A percentile compares a stretch with the other conserved stretches of the same genome.
These are phyloP conservation scores for Exocentrus adspersus DNA, from an alignment of 2,888 invertebrate species.

Conservation along the genomic window DNA sequence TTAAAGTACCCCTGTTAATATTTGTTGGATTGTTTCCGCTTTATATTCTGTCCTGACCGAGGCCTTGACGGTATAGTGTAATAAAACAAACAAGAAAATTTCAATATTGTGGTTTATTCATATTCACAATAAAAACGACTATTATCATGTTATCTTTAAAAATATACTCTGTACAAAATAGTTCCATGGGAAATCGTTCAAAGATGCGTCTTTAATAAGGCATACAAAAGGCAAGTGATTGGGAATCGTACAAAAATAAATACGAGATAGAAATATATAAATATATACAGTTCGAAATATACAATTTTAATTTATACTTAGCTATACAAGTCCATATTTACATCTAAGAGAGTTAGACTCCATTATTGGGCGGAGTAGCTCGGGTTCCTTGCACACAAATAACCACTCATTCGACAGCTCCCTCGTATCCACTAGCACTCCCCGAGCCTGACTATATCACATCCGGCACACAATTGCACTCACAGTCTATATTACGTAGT, in stretches of 20 bases:
- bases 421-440: slow-evolving; percentile 39
- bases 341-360: slow-evolving; percentile 56
- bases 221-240: slow-evolving; percentile 40
- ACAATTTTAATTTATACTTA: slow-evolving; percentile 53
- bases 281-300: slow-evolving; percentile 55
- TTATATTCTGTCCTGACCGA: no score
- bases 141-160: slow-evolving; percentile 39
- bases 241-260: slow-evolving; percentile 54
- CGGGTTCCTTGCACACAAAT: slow-evolving; percentile 44
- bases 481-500: slow-evolving; percentile 58
- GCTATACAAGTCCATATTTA: slow-evolving; percentile 59
- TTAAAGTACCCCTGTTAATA: no score
- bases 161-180: slow-evolving; percentile 30
- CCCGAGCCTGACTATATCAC: slow-evolving; percentile 56
- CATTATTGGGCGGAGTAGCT: slow-evolving; percentile 49
- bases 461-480: slow-evolving; percentile 57
- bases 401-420: slow-evolving; percentile 35
- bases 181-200: slow-evolving; percentile 10
- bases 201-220: slow-evolving; percentile 15
- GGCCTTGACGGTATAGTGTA: no score
- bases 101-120: slow-evolving; percentile 38
- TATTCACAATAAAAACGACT: slow-evolving; percentile 46
- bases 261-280: slow-evolving; percentile 54
- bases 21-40: no score
- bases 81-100: slow-evolving; percentile 34